Evolutionary conservation across 2,113 vertebrate genomes (phyloP).

Genomic region (Ardeotis arabs): DNA sequence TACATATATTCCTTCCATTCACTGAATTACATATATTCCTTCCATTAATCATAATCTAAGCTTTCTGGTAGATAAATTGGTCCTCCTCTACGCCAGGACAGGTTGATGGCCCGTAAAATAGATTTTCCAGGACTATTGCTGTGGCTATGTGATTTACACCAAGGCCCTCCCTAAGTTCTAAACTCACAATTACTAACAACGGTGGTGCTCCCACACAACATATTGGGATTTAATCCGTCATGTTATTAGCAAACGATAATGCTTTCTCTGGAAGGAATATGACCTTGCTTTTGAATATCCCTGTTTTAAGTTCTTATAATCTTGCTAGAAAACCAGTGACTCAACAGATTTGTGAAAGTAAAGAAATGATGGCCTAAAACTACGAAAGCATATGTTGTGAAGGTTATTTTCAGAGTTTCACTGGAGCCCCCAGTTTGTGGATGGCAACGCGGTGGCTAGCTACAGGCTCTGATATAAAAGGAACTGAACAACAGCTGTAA

Average conservation of each 20-base stretch:
- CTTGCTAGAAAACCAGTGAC: background rate
- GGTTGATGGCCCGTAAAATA: conserved; percentile 40
- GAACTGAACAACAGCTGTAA: background rate
- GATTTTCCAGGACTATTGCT: conserved; percentile 4
- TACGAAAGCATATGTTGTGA: background rate
- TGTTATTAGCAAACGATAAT: background rate
- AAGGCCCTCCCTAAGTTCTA: background rate
- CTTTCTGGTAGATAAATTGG: conserved; percentile 23
- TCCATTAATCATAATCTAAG: conserved; percentile 1
- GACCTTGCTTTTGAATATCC: background rate
- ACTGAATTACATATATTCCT: background rate
- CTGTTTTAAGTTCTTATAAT: background rate
- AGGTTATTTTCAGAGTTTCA: background rate
- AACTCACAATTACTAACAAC: background rate
- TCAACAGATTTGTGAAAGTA: background rate
- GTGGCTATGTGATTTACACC: background rate
- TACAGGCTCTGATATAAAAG: background rate
- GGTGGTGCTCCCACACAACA: background rate
- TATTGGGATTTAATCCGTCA: background rate
- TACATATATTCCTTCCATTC: background rate
- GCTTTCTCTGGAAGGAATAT: background rate
- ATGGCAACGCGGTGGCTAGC: background rate
- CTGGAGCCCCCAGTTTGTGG: no score
- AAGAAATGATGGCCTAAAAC: background rate
- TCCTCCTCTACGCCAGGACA: background rate